Evolutionary conservation across 2,113 vertebrate species (phyloP), one percentile per base, ranked within the genome.

Genomic region (Nothocercus nigrocapillus): DNA sequence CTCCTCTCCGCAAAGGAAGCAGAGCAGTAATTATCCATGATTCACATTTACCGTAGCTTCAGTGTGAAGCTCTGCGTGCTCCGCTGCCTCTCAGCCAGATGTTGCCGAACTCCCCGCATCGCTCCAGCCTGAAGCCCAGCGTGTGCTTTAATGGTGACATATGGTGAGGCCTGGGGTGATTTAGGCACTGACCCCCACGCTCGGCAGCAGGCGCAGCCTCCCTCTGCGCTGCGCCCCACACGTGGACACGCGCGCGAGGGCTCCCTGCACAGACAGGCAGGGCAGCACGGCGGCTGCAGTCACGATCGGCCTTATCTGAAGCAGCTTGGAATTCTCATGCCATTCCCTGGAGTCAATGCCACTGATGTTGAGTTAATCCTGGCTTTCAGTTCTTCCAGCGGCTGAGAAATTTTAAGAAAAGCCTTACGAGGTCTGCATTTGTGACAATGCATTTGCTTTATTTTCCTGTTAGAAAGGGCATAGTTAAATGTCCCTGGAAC

Each of bases 211-310:
- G 7, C 19, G 44, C 3, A 18, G 66, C 0, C 0, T 36, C 70
- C 72, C 49, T 88, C 68, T 22, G 49, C 44, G 79, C 64, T 11
- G 7, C 14, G 1, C 2, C 4, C 17, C 53, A 20, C 51, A 58
- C 53, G 66, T 69, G 86, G 75, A 70, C 84, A 58, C 21, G 61
- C 1, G 20, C 54, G 45, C 11, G 2, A 3, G 38, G 13, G 54
- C 62, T 34, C 11, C 3, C 20, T 27, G 56, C 25, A 32, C 3
- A 7, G 47, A 47, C 63, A 70, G n/a, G 18, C 9, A 77, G 36
- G 1, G 1, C 38, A 79, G 62, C 11, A 11, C 5, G 38, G 14
- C 0, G 0, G 7, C 32, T 62, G 28, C 7, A 9, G 20, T 74
- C 58, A 76, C 32, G 28, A 8, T 61, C 45, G 36, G 28, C 47